Evolutionary conservation across 2,797 vertebrate species (phyloP).

Genomic region (Betta splendens): DNA sequence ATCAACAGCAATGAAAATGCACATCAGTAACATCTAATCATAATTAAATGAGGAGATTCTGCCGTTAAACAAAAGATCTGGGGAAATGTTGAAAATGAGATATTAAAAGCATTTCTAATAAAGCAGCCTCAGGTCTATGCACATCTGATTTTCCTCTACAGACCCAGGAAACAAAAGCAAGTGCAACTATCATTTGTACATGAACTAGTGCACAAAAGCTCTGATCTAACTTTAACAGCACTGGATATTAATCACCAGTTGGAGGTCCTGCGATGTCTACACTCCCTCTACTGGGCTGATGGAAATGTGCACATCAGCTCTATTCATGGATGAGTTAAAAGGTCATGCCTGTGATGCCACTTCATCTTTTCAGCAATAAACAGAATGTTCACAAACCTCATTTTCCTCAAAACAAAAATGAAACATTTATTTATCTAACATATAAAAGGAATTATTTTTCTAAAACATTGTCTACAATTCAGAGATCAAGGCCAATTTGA

Average conservation of each 20-base stretch:
- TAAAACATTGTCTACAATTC: conserved; percentile 17
- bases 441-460: conserved; percentile 58
- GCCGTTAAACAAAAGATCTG: no score
- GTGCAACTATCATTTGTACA: background rate
- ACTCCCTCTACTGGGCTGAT: conserved; percentile 75
- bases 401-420: conserved; percentile 32
- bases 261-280: conserved; percentile 47
- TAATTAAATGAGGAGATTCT: no score
- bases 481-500: no score
- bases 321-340: background rate
- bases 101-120: background rate
- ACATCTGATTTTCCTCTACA: background rate
- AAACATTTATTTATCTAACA: conserved; percentile 73
- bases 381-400: background rate
- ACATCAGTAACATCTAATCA: no score
- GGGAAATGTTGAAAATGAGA: no score
- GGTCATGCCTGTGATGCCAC: background rate
- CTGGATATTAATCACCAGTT: background rate
- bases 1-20: background rate
- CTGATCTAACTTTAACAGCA: conserved; percentile 3
- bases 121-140: background rate
- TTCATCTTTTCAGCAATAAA: background rate
- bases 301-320: conserved; percentile 34
- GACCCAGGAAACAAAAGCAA: background rate
- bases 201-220: background rate